Percentiles rank a stretch among this genome's conserved stretches.
Evolutionary conservation across 2,888 invertebrate species (phyloP).

Genomic region (Cheilosia variabilis): DNA sequence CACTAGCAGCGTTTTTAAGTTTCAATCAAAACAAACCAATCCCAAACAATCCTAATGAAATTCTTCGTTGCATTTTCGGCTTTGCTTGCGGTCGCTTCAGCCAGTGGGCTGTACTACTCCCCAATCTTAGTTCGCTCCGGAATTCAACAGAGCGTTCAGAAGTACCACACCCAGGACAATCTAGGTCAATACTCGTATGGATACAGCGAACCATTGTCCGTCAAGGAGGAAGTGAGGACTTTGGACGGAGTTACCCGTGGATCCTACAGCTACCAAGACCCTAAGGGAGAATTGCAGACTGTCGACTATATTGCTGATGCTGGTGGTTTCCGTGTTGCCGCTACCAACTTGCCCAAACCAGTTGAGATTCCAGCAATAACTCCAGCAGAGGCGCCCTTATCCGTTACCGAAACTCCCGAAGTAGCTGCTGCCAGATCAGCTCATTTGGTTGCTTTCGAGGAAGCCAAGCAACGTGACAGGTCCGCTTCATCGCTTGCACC

Average conservation of each 20-base stretch:
- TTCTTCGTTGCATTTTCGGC: constrained; percentile 78
- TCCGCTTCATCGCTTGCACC: constrained; percentile 2
- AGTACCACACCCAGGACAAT: constrained; percentile 86
- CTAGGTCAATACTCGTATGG: constrained; percentile 87
- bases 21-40: constrained; percentile 50
- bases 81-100: constrained; percentile 77
- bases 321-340: constrained; percentile 87
- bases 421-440: constrained; percentile 78
- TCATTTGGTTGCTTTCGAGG: constrained; percentile 79
- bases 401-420: constrained; percentile 79
- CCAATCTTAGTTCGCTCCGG: constrained; percentile 78
- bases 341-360: constrained; percentile 85
- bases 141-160: constrained; percentile 82
- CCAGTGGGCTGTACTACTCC: constrained; percentile 77
- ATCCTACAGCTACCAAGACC: constrained; percentile 86
- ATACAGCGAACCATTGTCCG: constrained; percentile 86
- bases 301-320: constrained; percentile 86
- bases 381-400: constrained; percentile 71
- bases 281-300: constrained; percentile 85
- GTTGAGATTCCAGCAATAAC: constrained; percentile 77
- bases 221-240: constrained; percentile 86
- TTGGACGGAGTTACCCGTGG: constrained; percentile 86
- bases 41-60: constrained; percentile 78
- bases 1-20: constrained; percentile 78
- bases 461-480: constrained; percentile 78